phyloP scores from a whole-genome alignment of 1,140 invertebrate genomes.

The Agrilus planipennis region DNA sequence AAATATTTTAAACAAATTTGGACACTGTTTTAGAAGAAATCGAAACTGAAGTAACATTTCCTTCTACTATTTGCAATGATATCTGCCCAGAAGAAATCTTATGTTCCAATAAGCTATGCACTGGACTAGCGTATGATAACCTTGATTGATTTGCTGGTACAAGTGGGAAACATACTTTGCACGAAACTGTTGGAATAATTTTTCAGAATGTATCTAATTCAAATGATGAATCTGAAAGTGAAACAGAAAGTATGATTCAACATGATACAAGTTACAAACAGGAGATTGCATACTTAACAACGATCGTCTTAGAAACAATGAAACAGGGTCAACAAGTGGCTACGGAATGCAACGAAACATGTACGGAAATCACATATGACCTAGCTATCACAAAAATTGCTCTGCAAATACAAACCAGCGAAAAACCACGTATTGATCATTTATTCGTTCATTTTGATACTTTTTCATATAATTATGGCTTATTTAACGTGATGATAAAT shows the following conservation, averaged over 20 bases:
- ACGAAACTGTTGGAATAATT: slow-evolving; percentile 39
- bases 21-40: slow-evolving; percentile 28
- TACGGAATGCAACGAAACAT: slow-evolving; percentile 20
- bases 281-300: no score
- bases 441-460: slow-evolving; percentile 39
- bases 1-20: slow-evolving; percentile 24
- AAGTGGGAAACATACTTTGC: slow-evolving; percentile 33
- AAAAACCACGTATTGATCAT: slow-evolving; percentile 30
- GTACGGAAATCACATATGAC: slow-evolving; percentile 31
- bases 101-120: slow-evolving; percentile 12
- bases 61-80: slow-evolving; percentile 6
- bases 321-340: no score
- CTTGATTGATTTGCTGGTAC: slow-evolving; percentile 36
- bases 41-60: slow-evolving; percentile 25
- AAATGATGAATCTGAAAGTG: no score
- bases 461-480: slow-evolving; percentile 38
- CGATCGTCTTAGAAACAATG: no score
- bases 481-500: slow-evolving; percentile 37
- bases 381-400: slow-evolving; percentile 34
- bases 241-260: no score
- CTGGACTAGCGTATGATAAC: slow-evolving; percentile 35
- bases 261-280: no score
- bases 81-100: slow-evolving; percentile 24
- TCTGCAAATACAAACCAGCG: slow-evolving; percentile 29
- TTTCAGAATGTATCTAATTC: slow-evolving; percentile 30